Conservation (phyloP, 2,113 vertebrate genomes). For the Pitta sordida region DNA sequence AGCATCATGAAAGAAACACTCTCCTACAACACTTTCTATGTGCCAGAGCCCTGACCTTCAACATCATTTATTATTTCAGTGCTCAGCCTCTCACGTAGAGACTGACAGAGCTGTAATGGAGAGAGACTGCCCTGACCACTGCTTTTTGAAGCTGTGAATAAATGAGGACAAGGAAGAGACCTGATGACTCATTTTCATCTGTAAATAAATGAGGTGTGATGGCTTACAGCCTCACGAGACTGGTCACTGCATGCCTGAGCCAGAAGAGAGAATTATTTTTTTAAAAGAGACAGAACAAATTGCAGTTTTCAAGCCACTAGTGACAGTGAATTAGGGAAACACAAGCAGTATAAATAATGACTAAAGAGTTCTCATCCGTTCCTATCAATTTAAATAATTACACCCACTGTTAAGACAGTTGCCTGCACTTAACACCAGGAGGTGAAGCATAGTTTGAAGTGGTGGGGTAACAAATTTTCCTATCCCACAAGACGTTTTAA, state of each 20-base stretch:
- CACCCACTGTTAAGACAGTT: neutral
- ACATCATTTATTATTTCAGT: slow-evolving; percentile 13
- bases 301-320: neutral
- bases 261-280: neutral
- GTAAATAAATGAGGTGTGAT: slow-evolving; percentile 23
- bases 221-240: neutral
- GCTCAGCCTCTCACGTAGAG: neutral
- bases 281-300: neutral
- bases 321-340: neutral
- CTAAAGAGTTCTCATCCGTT: neutral
- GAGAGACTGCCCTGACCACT: neutral
- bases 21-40: neutral
- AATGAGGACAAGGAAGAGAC: slow-evolving; percentile 1
- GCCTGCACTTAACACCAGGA: neutral
- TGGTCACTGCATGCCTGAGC: neutral
- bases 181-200: slow-evolving; percentile 26
- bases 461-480: neutral
- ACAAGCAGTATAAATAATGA: neutral
- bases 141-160: slow-evolving; percentile 3
- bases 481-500: neutral
- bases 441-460: neutral
- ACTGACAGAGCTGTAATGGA: neutral
- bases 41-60: slow-evolving; percentile 17
- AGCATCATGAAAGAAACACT: neutral
- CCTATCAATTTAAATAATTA: neutral